Percentiles rank a stretch among this genome's conserved stretches.
Evolutionary conservation across 2,113 vertebrate species (phyloP).

Genomic region (Panthera tigris): DNA sequence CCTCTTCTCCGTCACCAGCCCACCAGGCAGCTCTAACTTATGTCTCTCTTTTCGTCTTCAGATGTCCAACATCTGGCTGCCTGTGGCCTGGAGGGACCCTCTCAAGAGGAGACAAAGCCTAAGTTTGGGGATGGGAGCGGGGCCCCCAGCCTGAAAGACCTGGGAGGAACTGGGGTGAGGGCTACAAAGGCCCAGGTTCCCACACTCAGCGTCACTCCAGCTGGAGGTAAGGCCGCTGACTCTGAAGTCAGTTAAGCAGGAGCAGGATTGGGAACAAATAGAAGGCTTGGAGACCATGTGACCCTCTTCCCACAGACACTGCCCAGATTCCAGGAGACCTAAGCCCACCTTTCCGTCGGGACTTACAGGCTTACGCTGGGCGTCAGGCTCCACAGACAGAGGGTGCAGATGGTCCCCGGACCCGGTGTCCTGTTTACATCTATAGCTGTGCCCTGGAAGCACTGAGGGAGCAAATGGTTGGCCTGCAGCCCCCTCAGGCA

Average conservation of each 20-base stretch:
- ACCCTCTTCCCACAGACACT: constrained; percentile 73
- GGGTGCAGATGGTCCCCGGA: constrained; percentile 82
- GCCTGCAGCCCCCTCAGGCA: constrained; percentile 84
- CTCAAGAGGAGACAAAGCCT: constrained; percentile 81
- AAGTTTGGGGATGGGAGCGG: constrained; percentile 66
- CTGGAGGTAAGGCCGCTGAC: constrained; percentile 68
- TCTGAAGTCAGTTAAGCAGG: neutral
- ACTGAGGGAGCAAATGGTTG: constrained; percentile 93
- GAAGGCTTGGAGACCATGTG: neutral
- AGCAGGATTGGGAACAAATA: neutral
- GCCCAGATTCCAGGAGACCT: constrained; percentile 84
- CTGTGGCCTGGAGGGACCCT: constrained; percentile 83
- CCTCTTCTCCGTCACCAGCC: neutral
- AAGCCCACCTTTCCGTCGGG: constrained; percentile 83
- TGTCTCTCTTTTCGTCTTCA: constrained; percentile 74
- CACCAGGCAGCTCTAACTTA: neutral
- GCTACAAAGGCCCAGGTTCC: constrained; percentile 75
- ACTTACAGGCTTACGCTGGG: constrained; percentile 86
- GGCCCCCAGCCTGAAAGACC: constrained; percentile 45
- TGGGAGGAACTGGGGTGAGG: constrained; percentile 61
- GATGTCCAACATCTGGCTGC: constrained; percentile 91
- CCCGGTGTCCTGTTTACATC: constrained; percentile 93
- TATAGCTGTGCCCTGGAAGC: constrained; percentile 95
- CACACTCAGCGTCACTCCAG: constrained; percentile 81
- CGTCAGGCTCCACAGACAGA: constrained; percentile 89